Conservation (phyloP, 2,888 invertebrate genomes). For the Odontomyia ornata region DNA sequence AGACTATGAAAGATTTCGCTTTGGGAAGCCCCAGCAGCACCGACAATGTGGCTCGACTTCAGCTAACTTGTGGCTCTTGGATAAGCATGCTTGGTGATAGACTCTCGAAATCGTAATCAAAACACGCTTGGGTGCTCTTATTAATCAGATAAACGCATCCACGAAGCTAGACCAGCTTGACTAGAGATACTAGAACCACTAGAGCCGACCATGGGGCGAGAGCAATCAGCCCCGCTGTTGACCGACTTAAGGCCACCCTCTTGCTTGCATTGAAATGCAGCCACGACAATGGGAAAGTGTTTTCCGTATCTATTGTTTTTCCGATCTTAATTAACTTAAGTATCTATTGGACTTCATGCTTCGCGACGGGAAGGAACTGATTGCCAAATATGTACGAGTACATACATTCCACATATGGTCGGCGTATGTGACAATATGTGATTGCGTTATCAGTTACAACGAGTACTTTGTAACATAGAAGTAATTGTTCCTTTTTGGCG, state of each 20-base stretch:
- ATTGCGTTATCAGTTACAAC: neutral
- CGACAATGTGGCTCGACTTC: neutral
- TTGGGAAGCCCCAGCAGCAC: conserved; percentile 15
- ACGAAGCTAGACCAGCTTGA: neutral
- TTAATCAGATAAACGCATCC: conserved; percentile 26
- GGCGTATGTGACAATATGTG: neutral
- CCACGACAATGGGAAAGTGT: neutral
- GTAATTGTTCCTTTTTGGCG: too few species aligned
- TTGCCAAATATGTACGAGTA: neutral
- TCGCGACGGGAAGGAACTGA: neutral
- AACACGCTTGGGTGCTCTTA: conserved; percentile 1
- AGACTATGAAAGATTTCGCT: conserved; percentile 24
- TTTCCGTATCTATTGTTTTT: neutral
- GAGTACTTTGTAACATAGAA: too few species aligned
- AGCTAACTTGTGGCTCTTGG: conserved; percentile 12
- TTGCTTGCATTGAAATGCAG: too few species aligned
- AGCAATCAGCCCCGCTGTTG: neutral
- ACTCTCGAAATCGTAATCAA: neutral
- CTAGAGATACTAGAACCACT: too few species aligned
- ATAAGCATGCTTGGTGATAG: conserved; percentile 10
- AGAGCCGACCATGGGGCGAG: too few species aligned
- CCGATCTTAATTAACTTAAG: conserved; percentile 22
- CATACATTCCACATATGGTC: neutral
- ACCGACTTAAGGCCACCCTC: neutral
- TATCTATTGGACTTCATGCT: neutral